Evolutionary conservation across 1,140 invertebrate genomes (phyloP), one percentile per base, ranked within the genome.

Genomic region (Habropoda laboriosa): DNA sequence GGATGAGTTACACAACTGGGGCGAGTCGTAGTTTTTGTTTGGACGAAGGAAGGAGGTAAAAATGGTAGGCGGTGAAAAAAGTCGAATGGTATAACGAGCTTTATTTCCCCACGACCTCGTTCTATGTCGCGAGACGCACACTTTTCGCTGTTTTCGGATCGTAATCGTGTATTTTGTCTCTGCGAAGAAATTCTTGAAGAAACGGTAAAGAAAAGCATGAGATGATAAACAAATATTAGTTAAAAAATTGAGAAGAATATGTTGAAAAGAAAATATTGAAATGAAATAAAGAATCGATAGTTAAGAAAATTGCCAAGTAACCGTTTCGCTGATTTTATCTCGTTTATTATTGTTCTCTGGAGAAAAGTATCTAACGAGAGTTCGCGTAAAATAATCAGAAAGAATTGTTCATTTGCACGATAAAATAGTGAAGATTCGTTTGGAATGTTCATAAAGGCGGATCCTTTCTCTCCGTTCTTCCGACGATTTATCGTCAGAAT

Each of bases 401-500:
- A 16, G 30, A 35, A 32, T 58, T 58, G 16, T 10, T 21, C 5
- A 64, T 30, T 45, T 47, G 18, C 12, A 32, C 12, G 0, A 3
- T 21, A 24, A 30, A 55, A 49, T 73, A 13, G 8, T n/a, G 16
- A 24, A 7, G n/a, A n/a, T 42, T 66, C 21, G 21, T 7, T 1
- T 5, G 51, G 64, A 76, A 58, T 47, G 38, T 68, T 58, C 6
- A 40, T 40, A 55, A 67, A 49, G 66, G 21, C 66, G n/a, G 45
- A 51, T 71, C 55, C 67, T 71, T 78, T 71, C 75, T 71, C 53
- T 60, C 32, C 30, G 55, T 38, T 71, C 32, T 32, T 60, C 35
- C 66, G 49, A 51, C 67, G 55, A 78, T 78, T 71, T 51, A 61
- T 61, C 66, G 67, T 71, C 32, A 42, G 45, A n/a, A 77, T 70